phyloP scores from a whole-genome alignment of 2,797 vertebrate species.

The Danio albolineatus region DNA sequence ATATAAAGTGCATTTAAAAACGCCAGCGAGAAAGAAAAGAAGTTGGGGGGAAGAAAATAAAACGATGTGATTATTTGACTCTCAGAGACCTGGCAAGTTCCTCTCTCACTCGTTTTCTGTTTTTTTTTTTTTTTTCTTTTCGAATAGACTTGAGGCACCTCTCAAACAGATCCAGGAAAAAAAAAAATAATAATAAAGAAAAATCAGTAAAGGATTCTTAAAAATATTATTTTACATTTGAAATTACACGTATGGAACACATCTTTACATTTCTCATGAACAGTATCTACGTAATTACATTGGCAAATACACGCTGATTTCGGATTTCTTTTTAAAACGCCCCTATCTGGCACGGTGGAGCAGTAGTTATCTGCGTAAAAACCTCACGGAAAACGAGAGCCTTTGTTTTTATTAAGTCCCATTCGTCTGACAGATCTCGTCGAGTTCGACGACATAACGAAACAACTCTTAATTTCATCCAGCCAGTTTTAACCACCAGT shows the following conservation, averaged over 20 bases:
- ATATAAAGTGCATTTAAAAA: constrained; percentile 68
- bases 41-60: constrained; percentile 10
- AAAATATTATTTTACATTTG: constrained; percentile 94
- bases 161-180: constrained; percentile 55
- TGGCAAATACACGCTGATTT: constrained; percentile 89
- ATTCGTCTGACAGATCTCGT: constrained; percentile 47
- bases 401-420: constrained; percentile 50
- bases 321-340: constrained; percentile 73
- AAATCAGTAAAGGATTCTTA: constrained; percentile 80
- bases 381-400: constrained; percentile 50
- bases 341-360: constrained; percentile 66
- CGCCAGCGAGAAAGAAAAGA: constrained; percentile 43
- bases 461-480: constrained; percentile 30
- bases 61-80: constrained; percentile 46
- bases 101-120: constrained; percentile 20
- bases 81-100: constrained; percentile 55
- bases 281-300: constrained; percentile 85
- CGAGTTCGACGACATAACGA: constrained; percentile 7
- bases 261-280: constrained; percentile 88
- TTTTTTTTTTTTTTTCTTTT: not conserved
- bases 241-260: constrained; percentile 88
- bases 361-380: constrained; percentile 52
- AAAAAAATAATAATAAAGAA: constrained; percentile 57
- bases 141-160: constrained; percentile 56
- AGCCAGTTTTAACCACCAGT: constrained; percentile 19